Base-by-base conservation (phyloP, 2,797 vertebrate species). In the Darevskia nairensis region DNA sequence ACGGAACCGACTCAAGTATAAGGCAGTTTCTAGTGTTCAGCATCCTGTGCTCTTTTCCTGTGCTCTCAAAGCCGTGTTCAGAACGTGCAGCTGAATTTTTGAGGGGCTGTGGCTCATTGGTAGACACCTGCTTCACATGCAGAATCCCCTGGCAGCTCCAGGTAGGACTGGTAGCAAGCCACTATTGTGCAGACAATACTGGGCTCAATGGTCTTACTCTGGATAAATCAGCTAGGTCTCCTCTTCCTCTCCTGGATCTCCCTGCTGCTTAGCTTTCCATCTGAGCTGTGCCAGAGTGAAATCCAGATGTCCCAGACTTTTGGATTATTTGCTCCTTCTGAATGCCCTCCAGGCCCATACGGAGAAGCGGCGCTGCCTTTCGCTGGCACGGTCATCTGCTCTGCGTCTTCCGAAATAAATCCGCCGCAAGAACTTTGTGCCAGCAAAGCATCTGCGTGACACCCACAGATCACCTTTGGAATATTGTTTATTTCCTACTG, bases 381-480 rank as follows among this genome's bases (percentile, higher is more conserved):
- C 32, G 66, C 25, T 46, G 25, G 27, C 39, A 15, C 50, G 19
- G 50, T 15, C 50, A 59, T 82, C 72, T 89, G 84, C 71, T 81
- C 32, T 55, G 25, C 61, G 39, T 86, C 71, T 81, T 86, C 78
- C 86, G 81, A 76, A 5, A 68, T 82, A 87, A 87, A 82, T 64
- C 39, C 23, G n/a, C 80, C 5, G 8, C 44, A 76, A 69, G 84
- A 32, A 35, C 32, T 82, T 68, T 19, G 25, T 69, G 78, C 88
- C 79, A 86, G 32, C 13, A 8, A 82, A 89, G 82, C 84, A 89
- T 89, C 88, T 89, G 88, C 76, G 78, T 39, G 86, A 25, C 19
- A 69, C 29, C 44, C 84, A 82, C 77, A 75, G 79, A 76, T 89
- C 88, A 86, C 86, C 19, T 77, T 76, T 82, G 46, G 44, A 89